These are phyloP conservation scores for Chaetophractus vellerosus DNA, from an alignment of 2,797 vertebrate species.

Conservation along the genomic window DNA sequence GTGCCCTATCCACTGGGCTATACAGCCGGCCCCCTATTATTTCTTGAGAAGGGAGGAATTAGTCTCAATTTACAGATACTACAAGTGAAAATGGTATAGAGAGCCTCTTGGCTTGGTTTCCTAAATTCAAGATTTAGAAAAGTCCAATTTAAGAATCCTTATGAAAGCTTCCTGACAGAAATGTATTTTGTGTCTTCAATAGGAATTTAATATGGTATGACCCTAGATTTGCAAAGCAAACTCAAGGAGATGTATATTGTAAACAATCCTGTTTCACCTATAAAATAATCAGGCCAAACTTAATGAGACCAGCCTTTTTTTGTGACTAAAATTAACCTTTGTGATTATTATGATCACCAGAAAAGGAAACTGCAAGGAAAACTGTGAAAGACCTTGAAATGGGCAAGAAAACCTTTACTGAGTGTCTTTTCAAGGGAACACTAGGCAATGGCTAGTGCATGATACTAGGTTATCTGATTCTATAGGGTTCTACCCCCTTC, in stretches of 20 bases:
- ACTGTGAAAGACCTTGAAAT: constrained; percentile 13
- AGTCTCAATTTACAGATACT: background rate
- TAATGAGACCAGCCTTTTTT: background rate
- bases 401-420: background rate
- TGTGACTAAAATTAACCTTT: background rate
- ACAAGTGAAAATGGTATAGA: background rate
- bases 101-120: background rate
- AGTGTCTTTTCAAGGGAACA: background rate
- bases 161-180: background rate
- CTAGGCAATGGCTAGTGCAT: background rate
- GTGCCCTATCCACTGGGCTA: too few relatives aligned
- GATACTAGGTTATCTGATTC: background rate
- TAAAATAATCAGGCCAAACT: background rate
- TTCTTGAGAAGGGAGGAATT: background rate
- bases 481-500: background rate
- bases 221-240: background rate
- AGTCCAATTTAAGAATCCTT: background rate
- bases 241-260: background rate
- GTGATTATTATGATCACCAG: background rate
- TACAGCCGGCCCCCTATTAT: too few relatives aligned
- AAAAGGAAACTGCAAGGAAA: background rate
- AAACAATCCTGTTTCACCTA: background rate
- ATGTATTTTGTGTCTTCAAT: too few relatives aligned
- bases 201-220: background rate
- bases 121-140: background rate